Percentiles rank a stretch among this genome's conserved stretches.
phyloP scores from a whole-genome alignment of 2,888 invertebrate species.

The Hirtodrosophila trivittata region DNA sequence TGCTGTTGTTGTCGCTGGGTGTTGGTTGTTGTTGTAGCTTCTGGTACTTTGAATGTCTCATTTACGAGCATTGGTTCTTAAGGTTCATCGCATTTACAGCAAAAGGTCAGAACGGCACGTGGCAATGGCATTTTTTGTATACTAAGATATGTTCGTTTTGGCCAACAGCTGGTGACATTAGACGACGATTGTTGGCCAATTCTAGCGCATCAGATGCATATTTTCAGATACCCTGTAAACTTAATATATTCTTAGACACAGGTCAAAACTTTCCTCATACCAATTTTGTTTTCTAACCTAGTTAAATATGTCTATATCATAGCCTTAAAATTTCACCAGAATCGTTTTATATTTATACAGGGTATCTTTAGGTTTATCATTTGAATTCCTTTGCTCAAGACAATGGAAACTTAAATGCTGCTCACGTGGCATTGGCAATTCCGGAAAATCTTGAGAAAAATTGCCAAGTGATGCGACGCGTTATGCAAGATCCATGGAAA shows the following conservation, averaged over 20 bases:
- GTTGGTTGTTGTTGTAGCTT: conserved; percentile 32
- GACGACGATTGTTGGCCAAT: conserved; percentile 12
- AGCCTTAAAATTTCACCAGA: too few relatives aligned
- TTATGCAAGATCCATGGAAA: conserved; percentile 34
- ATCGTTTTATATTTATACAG: not conserved
- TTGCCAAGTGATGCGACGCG: conserved; percentile 12
- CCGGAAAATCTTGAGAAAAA: conserved; percentile 3
- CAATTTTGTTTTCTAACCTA: too few relatives aligned
- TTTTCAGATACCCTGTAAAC: conserved; percentile 3
- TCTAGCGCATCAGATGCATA: conserved; percentile 24
- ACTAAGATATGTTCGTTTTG: not conserved
- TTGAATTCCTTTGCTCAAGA: too few relatives aligned
- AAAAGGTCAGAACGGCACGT: conserved; percentile 57
- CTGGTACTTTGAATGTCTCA: conserved; percentile 62
- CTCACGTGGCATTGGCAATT: conserved; percentile 59
- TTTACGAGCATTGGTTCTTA: conserved; percentile 60
- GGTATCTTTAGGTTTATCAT: not conserved
- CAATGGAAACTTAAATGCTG: conserved; percentile 1
- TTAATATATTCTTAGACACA: too few relatives aligned
- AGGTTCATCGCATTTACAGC: conserved; percentile 64
- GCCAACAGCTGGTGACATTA: conserved; percentile 11
- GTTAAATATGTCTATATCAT: too few relatives aligned
- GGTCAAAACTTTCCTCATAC: too few relatives aligned
- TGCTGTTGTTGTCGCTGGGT: conserved; percentile 32
- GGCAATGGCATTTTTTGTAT: conserved; percentile 44